Base-by-base conservation (phyloP, 2,888 invertebrate species). In the Galeopsomyia nigrocyanea region DNA sequence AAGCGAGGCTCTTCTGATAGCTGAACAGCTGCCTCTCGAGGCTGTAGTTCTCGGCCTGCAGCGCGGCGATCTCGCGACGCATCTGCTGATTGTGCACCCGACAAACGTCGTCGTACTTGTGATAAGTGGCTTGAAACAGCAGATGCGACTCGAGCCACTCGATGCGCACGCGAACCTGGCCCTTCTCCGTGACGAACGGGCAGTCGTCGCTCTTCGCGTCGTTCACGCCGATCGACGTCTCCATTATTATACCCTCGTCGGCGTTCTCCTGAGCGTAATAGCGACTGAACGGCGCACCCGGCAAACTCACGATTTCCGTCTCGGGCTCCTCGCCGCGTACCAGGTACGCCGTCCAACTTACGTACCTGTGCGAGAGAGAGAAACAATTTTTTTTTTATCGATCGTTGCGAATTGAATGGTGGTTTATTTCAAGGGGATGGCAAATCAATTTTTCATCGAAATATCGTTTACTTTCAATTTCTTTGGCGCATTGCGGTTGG, bases 91-190 rank as follows among this genome's bases (percentile, higher is more conserved):
- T 93, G 86, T 95, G 94, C 75, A 93, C 88, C 77, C 94, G 89
- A 80, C 92, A 91, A 57, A 94, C 91, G 86, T 95, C 94, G 84
- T 95, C 95, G 84, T 94, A 93, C 82, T 93, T 92, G 87, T 94
- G 93, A 86, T 95, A 95, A 74, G 92, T 92, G 74, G 94, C 93
- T 85, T 93, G 93, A 85, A 93, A 93, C 71, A 95, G 90, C 69
- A 94, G 88, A 82, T 94, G 93, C 65, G 93, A 93, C 84, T 94
- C 94, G 80, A 92, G 91, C 94, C 94, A 95, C 82, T 95, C 94
- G 63, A 95, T 90, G 78, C 94, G 92, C 26, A 95, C 91, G 19
- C 92, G 90, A 63, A 95, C 88, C 79, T 92, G 92, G 62, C 92
- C 92, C 76, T 93, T 92, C 72, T 92, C 90, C 76, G 93, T 92